These are phyloP conservation scores for Etheostoma nigrum DNA, from an alignment of 2,797 vertebrate genomes.

Conservation along the genomic window DNA sequence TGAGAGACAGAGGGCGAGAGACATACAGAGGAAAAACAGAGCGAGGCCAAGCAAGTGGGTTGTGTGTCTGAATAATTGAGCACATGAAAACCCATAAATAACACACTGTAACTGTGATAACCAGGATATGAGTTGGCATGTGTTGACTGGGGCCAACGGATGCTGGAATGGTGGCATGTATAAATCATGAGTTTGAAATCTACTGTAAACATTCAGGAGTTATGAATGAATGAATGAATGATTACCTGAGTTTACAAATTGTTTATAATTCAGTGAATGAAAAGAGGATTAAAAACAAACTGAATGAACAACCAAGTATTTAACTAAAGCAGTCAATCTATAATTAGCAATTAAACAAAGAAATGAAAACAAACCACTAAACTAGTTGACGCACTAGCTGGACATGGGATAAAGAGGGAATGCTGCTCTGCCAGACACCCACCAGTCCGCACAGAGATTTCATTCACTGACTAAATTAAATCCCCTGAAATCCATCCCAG, in stretches of 20 bases:
- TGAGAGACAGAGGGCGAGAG: conserved; percentile 33
- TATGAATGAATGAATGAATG: conserved; percentile 4
- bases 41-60: conserved; percentile 36
- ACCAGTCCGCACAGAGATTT: conserved; percentile 52
- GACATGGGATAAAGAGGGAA: conserved; percentile 38
- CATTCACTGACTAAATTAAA: conserved; percentile 73
- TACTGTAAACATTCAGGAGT: conserved; percentile 12
- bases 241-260: conserved; percentile 2
- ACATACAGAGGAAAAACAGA: conserved; percentile 7
- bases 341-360: conserved; percentile 14
- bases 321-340: conserved; percentile 4
- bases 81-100: conserved; percentile 44
- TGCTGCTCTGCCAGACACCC: conserved; percentile 22
- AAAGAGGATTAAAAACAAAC: conserved; percentile 22
- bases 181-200: conserved; percentile 19
- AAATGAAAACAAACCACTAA: not conserved
- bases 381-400: conserved; percentile 27
- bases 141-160: conserved; percentile 55
- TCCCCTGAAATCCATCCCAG: conserved; percentile 76
- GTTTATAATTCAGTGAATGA: conserved; percentile 6
- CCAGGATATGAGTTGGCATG: conserved; percentile 39
- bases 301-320: conserved; percentile 14
- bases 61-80: conserved; percentile 68
- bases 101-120: conserved; percentile 54
- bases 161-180: conserved; percentile 21